phyloP scores from a whole-genome alignment of 2,888 invertebrate genomes.

The Hydroisotoma schaefferi region DNA sequence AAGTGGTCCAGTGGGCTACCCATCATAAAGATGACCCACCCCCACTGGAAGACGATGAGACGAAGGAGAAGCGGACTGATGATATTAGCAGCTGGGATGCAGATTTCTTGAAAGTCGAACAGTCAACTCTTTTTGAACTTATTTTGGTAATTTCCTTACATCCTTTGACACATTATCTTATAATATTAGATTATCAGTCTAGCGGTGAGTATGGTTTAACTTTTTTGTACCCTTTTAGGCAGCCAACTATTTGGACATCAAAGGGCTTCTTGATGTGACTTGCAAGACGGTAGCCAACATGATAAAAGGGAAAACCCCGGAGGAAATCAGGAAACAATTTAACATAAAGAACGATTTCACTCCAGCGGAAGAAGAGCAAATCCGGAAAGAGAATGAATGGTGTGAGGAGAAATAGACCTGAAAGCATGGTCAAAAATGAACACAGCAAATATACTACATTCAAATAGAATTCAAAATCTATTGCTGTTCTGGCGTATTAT shows the following conservation, averaged over 20 bases:
- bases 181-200: neutral
- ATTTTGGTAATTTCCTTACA: constrained; percentile 65
- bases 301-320: constrained; percentile 97
- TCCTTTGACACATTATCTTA: neutral
- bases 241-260: constrained; percentile 94
- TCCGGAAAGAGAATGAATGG: constrained; percentile 94
- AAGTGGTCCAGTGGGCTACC: constrained; percentile 87
- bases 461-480: no score
- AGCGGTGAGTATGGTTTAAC: no score
- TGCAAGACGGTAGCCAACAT: constrained; percentile 98
- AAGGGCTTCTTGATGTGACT: constrained; percentile 90
- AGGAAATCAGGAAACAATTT: constrained; percentile 93
- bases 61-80: constrained; percentile 94
- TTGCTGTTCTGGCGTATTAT: no score
- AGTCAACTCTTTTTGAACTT: constrained; percentile 91
- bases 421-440: no score
- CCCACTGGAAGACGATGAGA: constrained; percentile 94
- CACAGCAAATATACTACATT: no score
- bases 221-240: no score
- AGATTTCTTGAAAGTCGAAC: constrained; percentile 97
- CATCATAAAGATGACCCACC: constrained; percentile 95
- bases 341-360: constrained; percentile 96
- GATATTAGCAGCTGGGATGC: constrained; percentile 99
- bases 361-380: constrained; percentile 94
- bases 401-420: constrained; percentile 82